Conservation (phyloP, 2,113 vertebrate genomes). For the Sigmodon hispidus region DNA sequence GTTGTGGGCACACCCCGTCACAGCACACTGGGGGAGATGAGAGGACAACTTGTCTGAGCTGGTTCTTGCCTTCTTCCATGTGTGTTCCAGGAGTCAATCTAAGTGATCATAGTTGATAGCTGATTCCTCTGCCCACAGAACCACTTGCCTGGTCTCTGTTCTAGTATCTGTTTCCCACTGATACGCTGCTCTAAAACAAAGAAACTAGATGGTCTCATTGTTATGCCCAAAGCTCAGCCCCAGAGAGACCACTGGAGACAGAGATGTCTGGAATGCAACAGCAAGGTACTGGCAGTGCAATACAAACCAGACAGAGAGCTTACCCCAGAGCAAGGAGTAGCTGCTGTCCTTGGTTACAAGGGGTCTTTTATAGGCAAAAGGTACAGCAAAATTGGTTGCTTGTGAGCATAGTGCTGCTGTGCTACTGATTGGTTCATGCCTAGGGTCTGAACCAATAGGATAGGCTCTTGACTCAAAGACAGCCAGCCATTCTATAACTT, state of each 20-base stretch:
- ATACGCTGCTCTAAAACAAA: conserved; percentile 8
- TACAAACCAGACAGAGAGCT: too few species aligned
- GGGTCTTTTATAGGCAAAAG: too few species aligned
- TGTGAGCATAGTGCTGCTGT: too few species aligned
- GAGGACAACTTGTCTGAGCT: not conserved
- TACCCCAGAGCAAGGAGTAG: too few species aligned
- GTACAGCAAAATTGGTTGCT: too few species aligned
- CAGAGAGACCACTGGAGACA: too few species aligned
- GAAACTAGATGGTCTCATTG: not conserved
- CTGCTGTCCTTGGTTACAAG: too few species aligned
- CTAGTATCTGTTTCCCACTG: not conserved
- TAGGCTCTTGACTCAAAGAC: not conserved
- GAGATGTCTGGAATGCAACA: too few species aligned
- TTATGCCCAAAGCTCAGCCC: too few species aligned
- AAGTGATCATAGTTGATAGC: not conserved
- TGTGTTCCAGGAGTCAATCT: not conserved
- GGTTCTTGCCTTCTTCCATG: not conserved
- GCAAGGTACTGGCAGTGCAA: too few species aligned
- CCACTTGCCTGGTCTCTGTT: not conserved
- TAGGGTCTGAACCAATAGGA: too few species aligned
- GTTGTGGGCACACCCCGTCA: not conserved
- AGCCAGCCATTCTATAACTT: conserved; percentile 12
- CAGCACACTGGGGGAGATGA: not conserved
- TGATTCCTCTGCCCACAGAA: not conserved
- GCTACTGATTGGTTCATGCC: too few species aligned